Evolutionary conservation across 1,140 invertebrate species (phyloP).

Genomic region (Hesperophylax magnus): DNA sequence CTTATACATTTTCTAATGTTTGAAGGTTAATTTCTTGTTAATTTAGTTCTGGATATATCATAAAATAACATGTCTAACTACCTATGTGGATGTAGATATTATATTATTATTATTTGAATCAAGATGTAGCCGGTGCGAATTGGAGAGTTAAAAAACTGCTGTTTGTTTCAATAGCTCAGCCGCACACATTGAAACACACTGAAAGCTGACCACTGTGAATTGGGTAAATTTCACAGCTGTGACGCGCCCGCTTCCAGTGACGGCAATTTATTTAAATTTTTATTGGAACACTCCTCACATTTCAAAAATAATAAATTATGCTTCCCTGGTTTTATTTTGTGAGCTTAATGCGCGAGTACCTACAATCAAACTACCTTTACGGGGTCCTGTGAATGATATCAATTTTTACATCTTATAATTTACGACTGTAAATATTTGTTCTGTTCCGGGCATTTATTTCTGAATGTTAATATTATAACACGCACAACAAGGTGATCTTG

Average conservation of each 20-base stretch:
- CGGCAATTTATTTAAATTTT: slow-evolving; percentile 48
- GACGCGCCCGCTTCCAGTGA: slow-evolving; percentile 27
- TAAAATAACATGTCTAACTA: too few relatives aligned
- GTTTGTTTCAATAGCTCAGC: too few relatives aligned
- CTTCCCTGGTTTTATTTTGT: slow-evolving; percentile 12
- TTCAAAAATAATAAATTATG: slow-evolving; percentile 49
- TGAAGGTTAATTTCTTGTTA: too few relatives aligned
- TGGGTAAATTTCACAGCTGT: slow-evolving; percentile 33
- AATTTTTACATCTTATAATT: slow-evolving; percentile 57
- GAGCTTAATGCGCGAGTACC: slow-evolving; percentile 2
- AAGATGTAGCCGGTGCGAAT: too few relatives aligned
- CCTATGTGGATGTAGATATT: too few relatives aligned
- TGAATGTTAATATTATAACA: slow-evolving; percentile 37
- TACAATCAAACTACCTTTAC: not conserved
- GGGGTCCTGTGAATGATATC: slow-evolving; percentile 44
- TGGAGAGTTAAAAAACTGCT: too few relatives aligned
- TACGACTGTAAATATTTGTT: slow-evolving; percentile 57
- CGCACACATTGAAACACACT: too few relatives aligned
- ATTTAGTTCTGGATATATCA: too few relatives aligned
- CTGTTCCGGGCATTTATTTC: slow-evolving; percentile 53
- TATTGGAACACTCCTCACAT: slow-evolving; percentile 47
- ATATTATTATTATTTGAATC: too few relatives aligned
- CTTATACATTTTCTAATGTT: too few relatives aligned
- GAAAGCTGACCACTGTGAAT: not conserved
- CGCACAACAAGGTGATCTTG: slow-evolving; percentile 1